phyloP scores from a whole-genome alignment of 2,888 invertebrate species.

The Eupelmus urozonus region DNA sequence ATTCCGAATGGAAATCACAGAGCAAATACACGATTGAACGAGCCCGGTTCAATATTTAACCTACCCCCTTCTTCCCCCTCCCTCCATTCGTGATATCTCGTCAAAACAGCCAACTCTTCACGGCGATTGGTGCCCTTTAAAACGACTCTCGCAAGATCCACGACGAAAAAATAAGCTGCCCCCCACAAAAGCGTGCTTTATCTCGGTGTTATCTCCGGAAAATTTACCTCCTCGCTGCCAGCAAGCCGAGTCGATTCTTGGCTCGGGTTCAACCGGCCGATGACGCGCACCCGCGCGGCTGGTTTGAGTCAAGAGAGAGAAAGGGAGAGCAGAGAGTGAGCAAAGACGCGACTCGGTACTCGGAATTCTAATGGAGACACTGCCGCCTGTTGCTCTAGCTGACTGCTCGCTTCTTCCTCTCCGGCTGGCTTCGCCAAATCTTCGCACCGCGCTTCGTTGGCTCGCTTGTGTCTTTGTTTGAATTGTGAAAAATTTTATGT shows the following conservation, averaged over 20 bases:
- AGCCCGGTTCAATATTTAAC: conserved; percentile 10
- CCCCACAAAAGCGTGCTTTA: background rate
- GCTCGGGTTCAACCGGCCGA: conserved; percentile 25
- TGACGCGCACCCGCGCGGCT: too few relatives aligned
- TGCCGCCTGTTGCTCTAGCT: conserved; percentile 52
- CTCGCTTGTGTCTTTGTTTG: conserved; percentile 6
- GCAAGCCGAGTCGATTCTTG: conserved; percentile 25
- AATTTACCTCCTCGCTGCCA: background rate
- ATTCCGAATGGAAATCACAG: background rate
- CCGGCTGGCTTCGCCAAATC: conserved; percentile 21
- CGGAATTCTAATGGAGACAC: conserved; percentile 56
- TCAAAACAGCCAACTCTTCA: conserved; percentile 14
- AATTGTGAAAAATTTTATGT: too few relatives aligned
- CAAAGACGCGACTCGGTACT: conserved; percentile 18
- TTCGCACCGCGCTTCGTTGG: background rate
- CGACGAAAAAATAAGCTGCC: background rate
- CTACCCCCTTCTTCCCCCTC: too few relatives aligned
- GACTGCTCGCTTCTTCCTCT: conserved; percentile 1
- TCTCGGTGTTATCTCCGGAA: background rate
- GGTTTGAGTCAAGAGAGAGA: too few relatives aligned
- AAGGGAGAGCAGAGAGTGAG: background rate
- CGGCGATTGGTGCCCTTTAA: background rate
- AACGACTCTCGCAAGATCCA: background rate
- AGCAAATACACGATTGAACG: background rate
- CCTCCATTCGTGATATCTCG: background rate